Conservation (phyloP, 2,797 vertebrate species). For the Danio albolineatus region DNA sequence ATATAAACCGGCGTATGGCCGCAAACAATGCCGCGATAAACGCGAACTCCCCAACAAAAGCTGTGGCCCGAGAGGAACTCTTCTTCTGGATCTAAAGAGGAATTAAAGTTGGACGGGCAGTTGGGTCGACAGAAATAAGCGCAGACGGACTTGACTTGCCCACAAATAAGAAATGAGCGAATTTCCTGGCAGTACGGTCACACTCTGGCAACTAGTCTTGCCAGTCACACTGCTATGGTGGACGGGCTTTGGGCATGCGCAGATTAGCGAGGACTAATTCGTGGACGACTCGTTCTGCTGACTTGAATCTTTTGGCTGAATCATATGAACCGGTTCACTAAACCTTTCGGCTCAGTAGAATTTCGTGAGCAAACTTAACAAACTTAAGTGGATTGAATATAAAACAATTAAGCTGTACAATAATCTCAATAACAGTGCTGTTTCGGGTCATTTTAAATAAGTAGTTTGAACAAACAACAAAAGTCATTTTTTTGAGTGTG, state of each 20-base stretch:
- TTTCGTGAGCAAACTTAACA: not conserved
- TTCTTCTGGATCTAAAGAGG: not conserved
- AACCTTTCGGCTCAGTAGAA: not conserved
- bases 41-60: conserved; percentile 58
- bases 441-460: too few relatives aligned
- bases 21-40: conserved; percentile 61
- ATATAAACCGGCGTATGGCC: conserved; percentile 46
- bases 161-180: not conserved
- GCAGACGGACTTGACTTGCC: not conserved
- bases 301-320: not conserved
- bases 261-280: not conserved
- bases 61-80: not conserved
- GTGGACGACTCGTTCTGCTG: not conserved
- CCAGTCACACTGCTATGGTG: conserved; percentile 41
- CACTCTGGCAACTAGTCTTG: conserved; percentile 41
- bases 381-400: too few relatives aligned
- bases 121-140: not conserved
- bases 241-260: conserved; percentile 51
- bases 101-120: not conserved
- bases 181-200: not conserved
- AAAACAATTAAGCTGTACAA: too few relatives aligned
- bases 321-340: not conserved
- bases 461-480: too few relatives aligned
- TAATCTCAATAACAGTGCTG: too few relatives aligned
- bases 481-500: too few relatives aligned